A percentile compares a stretch with the other conserved stretches of the same genome.
Conservation (phyloP, 2,888 invertebrate species). For the Limnephilus auricula region DNA sequence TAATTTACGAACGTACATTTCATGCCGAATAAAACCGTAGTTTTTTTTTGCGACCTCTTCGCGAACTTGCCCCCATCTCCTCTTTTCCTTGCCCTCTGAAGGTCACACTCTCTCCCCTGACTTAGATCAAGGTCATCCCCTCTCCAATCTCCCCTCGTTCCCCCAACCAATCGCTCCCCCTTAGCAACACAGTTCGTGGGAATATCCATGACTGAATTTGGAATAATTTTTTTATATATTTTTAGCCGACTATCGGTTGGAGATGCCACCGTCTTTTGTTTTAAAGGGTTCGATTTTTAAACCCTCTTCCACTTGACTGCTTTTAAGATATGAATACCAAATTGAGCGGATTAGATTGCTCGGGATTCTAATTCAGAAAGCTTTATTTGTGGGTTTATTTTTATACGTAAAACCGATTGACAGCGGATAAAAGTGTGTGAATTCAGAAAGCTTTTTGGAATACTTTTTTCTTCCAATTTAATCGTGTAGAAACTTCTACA, state of each 20-base stretch:
- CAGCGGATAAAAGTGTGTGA: not conserved
- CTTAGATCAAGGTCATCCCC: conserved; percentile 52
- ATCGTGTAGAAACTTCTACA: not conserved
- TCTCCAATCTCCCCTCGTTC: not conserved
- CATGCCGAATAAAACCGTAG: not conserved
- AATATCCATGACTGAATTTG: conserved; percentile 13
- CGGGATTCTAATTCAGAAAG: not conserved
- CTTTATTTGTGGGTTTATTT: not conserved
- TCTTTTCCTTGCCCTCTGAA: conserved; percentile 28
- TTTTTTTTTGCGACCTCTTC: conserved; percentile 15
- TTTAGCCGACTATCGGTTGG: conserved; percentile 4
- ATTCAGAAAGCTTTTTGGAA: not conserved
- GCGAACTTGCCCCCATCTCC: conserved; percentile 40
- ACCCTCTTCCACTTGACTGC: not conserved
- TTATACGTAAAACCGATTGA: not conserved
- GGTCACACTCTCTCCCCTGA: conserved; percentile 46
- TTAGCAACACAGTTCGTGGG: conserved; percentile 40
- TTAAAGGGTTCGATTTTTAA: not conserved
- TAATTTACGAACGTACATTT: not conserved
- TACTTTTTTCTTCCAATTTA: not conserved
- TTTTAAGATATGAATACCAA: not conserved
- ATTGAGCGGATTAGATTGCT: not conserved
- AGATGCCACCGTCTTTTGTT: conserved; percentile 4
- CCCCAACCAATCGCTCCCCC: not conserved
- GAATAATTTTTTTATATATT: not conserved